Base-by-base conservation (phyloP, 2,797 vertebrate species). In the Etheostoma perlongum region DNA sequence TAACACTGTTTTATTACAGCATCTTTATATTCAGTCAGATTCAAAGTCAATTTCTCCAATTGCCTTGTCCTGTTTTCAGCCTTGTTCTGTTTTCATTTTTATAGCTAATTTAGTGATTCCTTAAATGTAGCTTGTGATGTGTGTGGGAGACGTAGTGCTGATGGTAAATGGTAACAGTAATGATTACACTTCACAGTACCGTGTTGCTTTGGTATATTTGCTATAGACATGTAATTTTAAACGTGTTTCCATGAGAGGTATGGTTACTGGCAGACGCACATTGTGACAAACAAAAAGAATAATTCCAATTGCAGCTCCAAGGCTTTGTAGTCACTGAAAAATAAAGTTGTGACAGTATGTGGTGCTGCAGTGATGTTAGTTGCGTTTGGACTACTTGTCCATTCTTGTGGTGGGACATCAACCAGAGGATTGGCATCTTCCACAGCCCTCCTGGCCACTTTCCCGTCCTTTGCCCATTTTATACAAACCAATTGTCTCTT, bases 401-500 rank as follows among this genome's bases (percentile, higher is more conserved):
- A 21, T 59, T 46, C 23, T 23, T 46, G 3, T 12, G 40, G 7
- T n/a, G 59, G 27, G 30, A 52, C 27, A 1, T 46, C 16, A 42
- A 12, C 2, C 2, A 54, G 21, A 25, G 3, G 18, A 21, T 40
- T 21, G 58, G 1, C 44, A 10, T 46, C 40, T 44, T 61, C 21
- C 7, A 1, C 59, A 25, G 14, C 59, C 25, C 19, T 44, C 16
- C 23, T 62, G 16, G 44, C 23, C 1, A 3, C 60, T 62, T 47
- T 47, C 15, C 51, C 36, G 25, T 65, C 58, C 36, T 57, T 52
- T 68, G 76, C 70, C 57, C 61, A 55, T 75, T 78, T 75, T 25
- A 60, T 49, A 74, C 52, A 40, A 62, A 57, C 65, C 69, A 81
- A 87, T 85, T 70, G 80, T 88, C 79, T 72, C 51, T 72, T 85